Evolutionary conservation across 2,888 invertebrate genomes (phyloP).

Genomic region (Actias luna): DNA sequence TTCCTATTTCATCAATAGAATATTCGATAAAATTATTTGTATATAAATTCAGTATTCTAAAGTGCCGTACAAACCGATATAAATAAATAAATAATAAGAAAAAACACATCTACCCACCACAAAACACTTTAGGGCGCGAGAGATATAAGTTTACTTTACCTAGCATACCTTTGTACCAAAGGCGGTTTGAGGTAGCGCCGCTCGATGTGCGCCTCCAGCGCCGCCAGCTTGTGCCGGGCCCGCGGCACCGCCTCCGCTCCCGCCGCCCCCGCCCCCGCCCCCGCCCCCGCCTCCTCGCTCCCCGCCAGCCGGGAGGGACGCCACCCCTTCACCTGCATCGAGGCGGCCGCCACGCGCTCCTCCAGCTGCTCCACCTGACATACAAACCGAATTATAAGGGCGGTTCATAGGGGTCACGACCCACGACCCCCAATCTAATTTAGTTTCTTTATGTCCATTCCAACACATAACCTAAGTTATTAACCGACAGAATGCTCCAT

Average conservation of each 20-base stretch:
- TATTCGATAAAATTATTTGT: not conserved
- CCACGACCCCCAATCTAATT: no score
- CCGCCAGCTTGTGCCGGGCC: slow-evolving; percentile 87
- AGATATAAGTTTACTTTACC: slow-evolving; percentile 50
- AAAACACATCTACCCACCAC: slow-evolving; percentile 25
- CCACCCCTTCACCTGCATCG: slow-evolving; percentile 96
- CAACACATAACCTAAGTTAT: no score
- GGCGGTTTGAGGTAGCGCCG: slow-evolving; percentile 96
- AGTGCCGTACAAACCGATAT: not conserved
- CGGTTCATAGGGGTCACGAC: no score
- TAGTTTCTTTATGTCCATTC: no score
- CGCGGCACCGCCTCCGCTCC: slow-evolving; percentile 81
- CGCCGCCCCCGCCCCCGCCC: slow-evolving; percentile 81
- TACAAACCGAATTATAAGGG: not conserved
- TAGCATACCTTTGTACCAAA: slow-evolving; percentile 84
- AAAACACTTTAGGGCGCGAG: slow-evolving; percentile 13
- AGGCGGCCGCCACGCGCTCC: slow-evolving; percentile 93
- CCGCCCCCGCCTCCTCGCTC: slow-evolving; percentile 79
- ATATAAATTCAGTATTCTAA: not conserved
- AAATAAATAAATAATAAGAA: slow-evolving; percentile 6
- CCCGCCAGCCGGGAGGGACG: slow-evolving; percentile 74
- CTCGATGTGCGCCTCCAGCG: slow-evolving; percentile 95
- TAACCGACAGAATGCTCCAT: no score
- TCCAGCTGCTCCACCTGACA: slow-evolving; percentile 91
- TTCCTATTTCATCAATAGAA: no score